Percentiles rank a stretch among this genome's conserved stretches.
phyloP scores from a whole-genome alignment of 1,140 invertebrate genomes.

The Planococcus citri region DNA sequence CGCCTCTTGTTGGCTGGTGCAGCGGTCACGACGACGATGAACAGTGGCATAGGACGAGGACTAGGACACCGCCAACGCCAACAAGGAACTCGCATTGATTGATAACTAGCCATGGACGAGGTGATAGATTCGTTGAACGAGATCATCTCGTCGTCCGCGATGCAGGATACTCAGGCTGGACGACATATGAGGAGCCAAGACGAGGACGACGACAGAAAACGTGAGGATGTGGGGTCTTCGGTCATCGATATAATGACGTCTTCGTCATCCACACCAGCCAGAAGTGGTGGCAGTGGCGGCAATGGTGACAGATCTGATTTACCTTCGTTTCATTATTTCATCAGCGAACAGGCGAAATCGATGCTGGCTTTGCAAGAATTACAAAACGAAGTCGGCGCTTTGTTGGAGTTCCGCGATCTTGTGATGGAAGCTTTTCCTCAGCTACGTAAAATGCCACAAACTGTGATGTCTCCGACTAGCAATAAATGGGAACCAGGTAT shows the following conservation, averaged over 20 bases:
- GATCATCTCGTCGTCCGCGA: background rate
- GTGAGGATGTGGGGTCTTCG: background rate
- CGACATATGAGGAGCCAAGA: too few species aligned
- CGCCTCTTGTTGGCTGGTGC: too few species aligned
- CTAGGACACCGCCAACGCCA: too few species aligned
- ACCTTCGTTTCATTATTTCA: conserved; percentile 57
- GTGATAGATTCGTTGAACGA: background rate
- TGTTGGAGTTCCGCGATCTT: conserved; percentile 77
- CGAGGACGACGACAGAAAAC: too few species aligned
- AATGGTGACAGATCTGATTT: conserved; percentile 39
- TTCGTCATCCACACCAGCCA: background rate
- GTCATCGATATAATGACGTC: background rate
- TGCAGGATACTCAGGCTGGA: background rate
- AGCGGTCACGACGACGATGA: too few species aligned
- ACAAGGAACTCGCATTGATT: background rate
- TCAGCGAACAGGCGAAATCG: conserved; percentile 68
- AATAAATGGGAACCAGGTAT: conserved; percentile 65
- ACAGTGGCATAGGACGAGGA: too few species aligned
- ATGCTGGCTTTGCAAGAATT: conserved; percentile 64
- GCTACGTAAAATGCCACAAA: conserved; percentile 57
- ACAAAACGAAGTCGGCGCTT: conserved; percentile 77
- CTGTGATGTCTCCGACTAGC: conserved; percentile 17
- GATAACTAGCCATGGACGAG: background rate
- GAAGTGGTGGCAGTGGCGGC: background rate
- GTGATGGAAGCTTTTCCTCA: conserved; percentile 84